Base-by-base conservation (phyloP, 2,113 vertebrate genomes). In the Rallus limicola region DNA sequence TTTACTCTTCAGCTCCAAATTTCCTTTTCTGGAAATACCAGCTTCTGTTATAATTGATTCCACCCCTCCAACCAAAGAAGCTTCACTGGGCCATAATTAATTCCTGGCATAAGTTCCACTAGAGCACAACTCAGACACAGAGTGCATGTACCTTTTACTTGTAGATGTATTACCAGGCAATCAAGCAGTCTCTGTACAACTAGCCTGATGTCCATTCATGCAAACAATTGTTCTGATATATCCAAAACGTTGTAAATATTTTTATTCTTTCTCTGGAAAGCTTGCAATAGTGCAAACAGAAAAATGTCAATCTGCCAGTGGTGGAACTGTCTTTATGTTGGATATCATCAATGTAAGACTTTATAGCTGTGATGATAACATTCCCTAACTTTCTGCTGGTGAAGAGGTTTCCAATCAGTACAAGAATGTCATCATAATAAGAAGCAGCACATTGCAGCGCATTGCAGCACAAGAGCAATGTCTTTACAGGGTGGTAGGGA, bases 11-110 rank as follows among this genome's bases (percentile, higher is more conserved):
- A 83, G 67, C 63, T 94, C 87, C 90, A 59, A 77, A 94, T 86
- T 93, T 96, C 93, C 94, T 96, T 94, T 92, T 93, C 93, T 96
- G 93, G 92, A 95, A 97, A 94, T 85, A 92, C 48, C 90, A 92
- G 60, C 83, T 95, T 91, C 98, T 93, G 88, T 96, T 64, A 90
- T 33, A 80, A 86, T 80, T 91, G 50, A 5, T 86, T 93, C 85
- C 92, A 94, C n/a, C 8, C 85, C 87, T 90, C 55, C 55, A 33
- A 89, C 63, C 31, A 86, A 74, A 79, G 68, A 44, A 94, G 50
- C 58, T 87, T 81, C 33, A 50, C 50, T 91, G 82, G 70, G 59
- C 86, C 70, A 82, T 48, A 93, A 82, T 70, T 77, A 79, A 82
- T 90, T 91, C 69, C 71, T 80, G 79, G 71, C 63, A 59, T 81